A percentile compares a stretch with the other conserved stretches of the same genome.
Evolutionary conservation across 1,140 invertebrate species (phyloP).

Genomic region (Oncopeltus fasciatus): DNA sequence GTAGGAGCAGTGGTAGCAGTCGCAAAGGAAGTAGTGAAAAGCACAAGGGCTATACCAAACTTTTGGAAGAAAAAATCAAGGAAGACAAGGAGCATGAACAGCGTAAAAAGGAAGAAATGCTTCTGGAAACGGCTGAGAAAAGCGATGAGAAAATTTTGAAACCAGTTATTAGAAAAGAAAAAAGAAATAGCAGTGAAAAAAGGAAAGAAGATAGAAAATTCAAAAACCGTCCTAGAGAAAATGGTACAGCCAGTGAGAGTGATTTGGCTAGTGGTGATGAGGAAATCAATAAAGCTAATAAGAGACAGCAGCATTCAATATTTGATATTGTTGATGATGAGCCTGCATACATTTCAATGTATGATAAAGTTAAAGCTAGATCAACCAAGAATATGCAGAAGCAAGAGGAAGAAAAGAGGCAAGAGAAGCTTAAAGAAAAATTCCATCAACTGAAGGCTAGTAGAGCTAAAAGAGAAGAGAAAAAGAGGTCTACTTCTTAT

Average conservation of each 20-base stretch:
- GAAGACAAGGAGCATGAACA: constrained; percentile 34
- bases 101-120: constrained; percentile 19
- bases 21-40: constrained; percentile 24
- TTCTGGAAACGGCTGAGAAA: constrained; percentile 1
- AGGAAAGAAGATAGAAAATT: constrained; percentile 24
- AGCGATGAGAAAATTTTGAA: constrained; percentile 17
- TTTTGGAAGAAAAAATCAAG: constrained; percentile 39
- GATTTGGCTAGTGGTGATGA: constrained; percentile 49
- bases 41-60: constrained; percentile 36
- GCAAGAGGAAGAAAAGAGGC: constrained; percentile 72
- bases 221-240: constrained; percentile 26
- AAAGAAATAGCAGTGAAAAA: constrained; percentile 22
- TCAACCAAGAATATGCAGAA: constrained; percentile 86
- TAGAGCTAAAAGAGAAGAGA: constrained; percentile 65
- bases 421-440: constrained; percentile 75
- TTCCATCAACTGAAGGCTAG: constrained; percentile 78
- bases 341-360: constrained; percentile 90
- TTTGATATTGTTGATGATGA: constrained; percentile 82
- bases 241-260: constrained; percentile 25
- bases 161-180: constrained; percentile 19
- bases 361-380: constrained; percentile 92
- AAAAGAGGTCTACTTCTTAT: constrained; percentile 73
- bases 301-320: constrained; percentile 55
- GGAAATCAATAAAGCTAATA: constrained; percentile 44
- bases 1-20: constrained; percentile 23